Evolutionary conservation across 1,140 invertebrate genomes (phyloP), one percentile per base, ranked within the genome.

Genomic region (Ceratina australensis): DNA sequence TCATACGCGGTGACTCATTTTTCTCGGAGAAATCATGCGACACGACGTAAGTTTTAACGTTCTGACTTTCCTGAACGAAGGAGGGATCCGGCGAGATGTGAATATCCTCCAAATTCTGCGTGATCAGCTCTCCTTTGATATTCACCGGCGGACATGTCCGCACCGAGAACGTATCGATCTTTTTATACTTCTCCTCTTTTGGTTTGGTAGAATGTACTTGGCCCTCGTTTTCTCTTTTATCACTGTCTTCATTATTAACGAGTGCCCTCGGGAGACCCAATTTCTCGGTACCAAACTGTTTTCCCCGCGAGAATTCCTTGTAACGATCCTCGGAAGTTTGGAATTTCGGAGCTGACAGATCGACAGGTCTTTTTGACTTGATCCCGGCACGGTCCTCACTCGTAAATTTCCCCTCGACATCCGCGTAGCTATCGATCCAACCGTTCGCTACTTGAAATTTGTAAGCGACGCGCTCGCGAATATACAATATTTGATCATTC

Each of bases 11-110:
- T 12, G 50, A 65, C 7, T 8, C 18, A 3, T 47, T 42, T 49
- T 8, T 42, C 57, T 18, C 3, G 20, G 52, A 3, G 33, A 50
- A 15, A 0, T 84, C 78, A 24, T 84, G 82, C 10, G 33, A 49
- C 5, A 84, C 69, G 10, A 72, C 59, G 54, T 82, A 89, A 15
- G 74, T 87, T 0, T 67, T 81, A 8, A 81, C 60, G 22, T 90
- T 90, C 0, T 64, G 33, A 16, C 20, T 56, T 4, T n/a, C 50
- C 16, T 65, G 79, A 18, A 49, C 49, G 47, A 72, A 69, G 3
- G 82, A 86, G 8, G 81, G 16, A 5, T 87, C 72, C 0, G 90
- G 90, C 8, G 88, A 87, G 65, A 91, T 90, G 26, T 90, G 81
- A 61, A 90, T 56, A 20, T 64, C 71, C 7, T 84, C 68, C 3